phyloP scores from a whole-genome alignment of 2,888 invertebrate species.

The Morpho deidamia region DNA sequence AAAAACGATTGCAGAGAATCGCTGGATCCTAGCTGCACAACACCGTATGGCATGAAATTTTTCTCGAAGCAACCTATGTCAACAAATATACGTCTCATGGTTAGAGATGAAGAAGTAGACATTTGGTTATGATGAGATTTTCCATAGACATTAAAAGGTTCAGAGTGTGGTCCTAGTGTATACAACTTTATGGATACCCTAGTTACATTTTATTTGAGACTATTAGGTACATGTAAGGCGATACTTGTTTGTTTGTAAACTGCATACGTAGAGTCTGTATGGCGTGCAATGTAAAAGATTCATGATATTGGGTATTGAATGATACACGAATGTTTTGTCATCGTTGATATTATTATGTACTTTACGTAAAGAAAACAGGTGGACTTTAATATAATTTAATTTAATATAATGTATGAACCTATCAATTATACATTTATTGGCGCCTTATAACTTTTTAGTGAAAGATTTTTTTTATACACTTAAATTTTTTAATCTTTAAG shows the following conservation, averaged over 20 bases:
- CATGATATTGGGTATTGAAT: not conserved
- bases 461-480: no score
- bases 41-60: no score
- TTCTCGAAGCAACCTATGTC: no score
- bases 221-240: slow-evolving; percentile 14
- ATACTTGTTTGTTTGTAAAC: slow-evolving; percentile 12
- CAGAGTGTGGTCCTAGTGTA: not conserved
- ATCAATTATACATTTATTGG: not conserved
- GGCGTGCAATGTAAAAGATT: not conserved
- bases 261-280: not conserved
- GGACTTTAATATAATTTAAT: no score
- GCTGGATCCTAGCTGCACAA: no score
- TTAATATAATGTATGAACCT: not conserved
- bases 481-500: no score
- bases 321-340: not conserved
- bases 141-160: not conserved
- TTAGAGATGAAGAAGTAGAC: no score
- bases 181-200: not conserved
- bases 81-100: no score
- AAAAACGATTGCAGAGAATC: no score
- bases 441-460: no score
- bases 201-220: slow-evolving; percentile 9
- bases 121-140: not conserved
- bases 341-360: not conserved
- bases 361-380: slow-evolving; percentile 2